A percentile compares a stretch with the other conserved stretches of the same genome.
phyloP scores from a whole-genome alignment of 2,113 vertebrate genomes.

The Melanostigma gelatinosum region DNA sequence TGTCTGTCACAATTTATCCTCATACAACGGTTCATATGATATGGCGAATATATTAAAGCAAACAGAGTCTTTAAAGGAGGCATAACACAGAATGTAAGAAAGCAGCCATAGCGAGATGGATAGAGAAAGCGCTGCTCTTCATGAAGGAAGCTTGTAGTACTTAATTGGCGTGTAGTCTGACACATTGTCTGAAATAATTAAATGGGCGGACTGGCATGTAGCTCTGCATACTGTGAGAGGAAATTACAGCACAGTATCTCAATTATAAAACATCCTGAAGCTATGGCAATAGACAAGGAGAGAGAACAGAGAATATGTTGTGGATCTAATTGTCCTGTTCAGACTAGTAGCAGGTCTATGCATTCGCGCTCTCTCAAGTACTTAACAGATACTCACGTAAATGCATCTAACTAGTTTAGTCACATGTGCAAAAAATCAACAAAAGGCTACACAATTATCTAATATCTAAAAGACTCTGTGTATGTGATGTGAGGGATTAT shows the following conservation, averaged over 20 bases:
- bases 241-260: conserved; percentile 4
- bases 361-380: background rate
- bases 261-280: conserved; percentile 22
- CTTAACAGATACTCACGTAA: background rate
- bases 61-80: conserved; percentile 2
- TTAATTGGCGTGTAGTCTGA: conserved; percentile 10
- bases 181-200: conserved; percentile 38
- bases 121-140: background rate
- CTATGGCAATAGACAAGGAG: background rate
- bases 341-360: background rate
- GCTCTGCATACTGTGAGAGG: conserved; percentile 24
- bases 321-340: conserved; percentile 3
- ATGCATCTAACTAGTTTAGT: background rate
- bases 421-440: background rate
- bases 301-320: conserved; percentile 7
- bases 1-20: background rate
- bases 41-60: conserved; percentile 5
- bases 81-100: background rate
- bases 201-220: conserved; percentile 14
- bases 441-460: background rate
- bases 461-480: background rate
- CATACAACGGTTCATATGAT: background rate
- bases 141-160: conserved; percentile 12
- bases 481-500: conserved; percentile 10
- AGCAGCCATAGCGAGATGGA: conserved; percentile 16